Conservation (phyloP, 2,888 invertebrate genomes). For the Ophion obscuratus region DNA sequence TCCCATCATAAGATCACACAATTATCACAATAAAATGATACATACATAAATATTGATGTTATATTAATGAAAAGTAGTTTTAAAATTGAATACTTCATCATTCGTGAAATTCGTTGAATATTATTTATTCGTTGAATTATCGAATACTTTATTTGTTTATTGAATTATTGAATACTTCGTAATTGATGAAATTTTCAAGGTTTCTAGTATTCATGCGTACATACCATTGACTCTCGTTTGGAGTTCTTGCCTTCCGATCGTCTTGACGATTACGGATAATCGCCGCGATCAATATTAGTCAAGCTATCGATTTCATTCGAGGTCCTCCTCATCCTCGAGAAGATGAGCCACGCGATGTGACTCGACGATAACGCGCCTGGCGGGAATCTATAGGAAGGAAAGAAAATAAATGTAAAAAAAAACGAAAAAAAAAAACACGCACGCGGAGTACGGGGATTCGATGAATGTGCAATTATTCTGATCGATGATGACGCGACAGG, state of each 20-base stretch:
- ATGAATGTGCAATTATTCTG: slow-evolving; percentile 46
- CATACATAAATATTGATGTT: neutral
- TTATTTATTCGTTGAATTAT: neutral
- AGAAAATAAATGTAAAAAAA: neutral
- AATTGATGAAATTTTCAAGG: slow-evolving; percentile 1
- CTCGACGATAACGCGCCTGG: slow-evolving; percentile 24
- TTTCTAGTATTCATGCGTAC: slow-evolving; percentile 22
- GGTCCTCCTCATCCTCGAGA: slow-evolving; percentile 11
- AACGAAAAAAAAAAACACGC: neutral
- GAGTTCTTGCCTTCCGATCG: neutral
- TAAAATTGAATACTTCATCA: neutral
- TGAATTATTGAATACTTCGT: neutral
- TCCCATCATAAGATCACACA: neutral
- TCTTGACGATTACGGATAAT: slow-evolving; percentile 28
- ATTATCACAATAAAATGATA: neutral
- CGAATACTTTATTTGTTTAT: neutral
- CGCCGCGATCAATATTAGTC: slow-evolving; percentile 53
- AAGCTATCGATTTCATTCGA: slow-evolving; percentile 48
- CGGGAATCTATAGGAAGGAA: neutral
- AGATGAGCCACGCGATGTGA: slow-evolving; percentile 39
- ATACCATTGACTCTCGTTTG: slow-evolving; percentile 18
- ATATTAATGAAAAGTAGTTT: neutral
- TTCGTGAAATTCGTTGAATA: neutral
- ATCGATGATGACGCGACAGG: slow-evolving; percentile 51
- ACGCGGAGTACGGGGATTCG: neutral